phyloP scores from a whole-genome alignment of 2,797 vertebrate genomes.

The Karalla daura region DNA sequence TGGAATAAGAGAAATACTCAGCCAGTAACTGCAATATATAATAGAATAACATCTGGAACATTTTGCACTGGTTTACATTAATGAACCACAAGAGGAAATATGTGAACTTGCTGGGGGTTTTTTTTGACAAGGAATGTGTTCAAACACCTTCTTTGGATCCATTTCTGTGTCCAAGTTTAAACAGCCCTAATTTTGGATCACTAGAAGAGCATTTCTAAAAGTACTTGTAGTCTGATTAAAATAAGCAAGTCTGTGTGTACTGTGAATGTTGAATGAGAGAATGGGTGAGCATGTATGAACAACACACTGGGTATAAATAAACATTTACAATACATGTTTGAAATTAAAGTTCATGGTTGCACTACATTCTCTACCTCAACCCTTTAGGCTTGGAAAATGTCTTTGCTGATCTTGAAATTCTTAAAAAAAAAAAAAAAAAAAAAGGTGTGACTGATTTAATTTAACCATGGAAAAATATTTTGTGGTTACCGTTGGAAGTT shows the following conservation, averaged over 20 bases:
- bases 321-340: slow-evolving; percentile 7
- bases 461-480: no score
- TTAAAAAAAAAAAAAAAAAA: no score
- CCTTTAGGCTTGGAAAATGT: no score
- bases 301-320: slow-evolving; percentile 1
- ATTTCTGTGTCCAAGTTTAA: background rate
- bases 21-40: slow-evolving; percentile 5
- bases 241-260: background rate
- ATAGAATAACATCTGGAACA: background rate
- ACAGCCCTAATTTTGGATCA: background rate
- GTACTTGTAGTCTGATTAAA: slow-evolving; percentile 13
- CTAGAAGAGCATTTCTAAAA: background rate
- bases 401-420: no score
- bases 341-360: slow-evolving; percentile 36
- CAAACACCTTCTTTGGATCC: background rate
- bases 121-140: background rate
- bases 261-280: background rate
- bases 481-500: no score
- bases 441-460: no score
- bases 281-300: slow-evolving; percentile 18
- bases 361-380: no score
- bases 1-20: background rate
- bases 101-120: background rate
- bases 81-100: slow-evolving; percentile 15
- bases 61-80: slow-evolving; percentile 12